Conservation (phyloP, 2,113 vertebrate species). For the Cyanoramphus novaezelandiae region DNA sequence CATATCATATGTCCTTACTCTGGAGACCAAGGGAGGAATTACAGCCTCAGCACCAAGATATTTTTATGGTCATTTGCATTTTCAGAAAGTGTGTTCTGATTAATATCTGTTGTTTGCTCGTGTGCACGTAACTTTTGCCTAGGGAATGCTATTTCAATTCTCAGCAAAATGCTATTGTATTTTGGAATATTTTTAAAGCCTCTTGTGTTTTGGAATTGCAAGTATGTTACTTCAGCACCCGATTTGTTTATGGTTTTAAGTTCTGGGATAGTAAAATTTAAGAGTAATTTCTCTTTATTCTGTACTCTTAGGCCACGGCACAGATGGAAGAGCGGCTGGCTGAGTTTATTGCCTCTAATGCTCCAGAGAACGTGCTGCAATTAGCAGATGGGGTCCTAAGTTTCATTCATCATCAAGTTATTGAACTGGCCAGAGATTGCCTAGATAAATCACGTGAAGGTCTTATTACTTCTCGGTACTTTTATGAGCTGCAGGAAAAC, state of each 20-base stretch:
- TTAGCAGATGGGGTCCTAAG: conserved; percentile 93
- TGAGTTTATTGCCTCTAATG: conserved; percentile 87
- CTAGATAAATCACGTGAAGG: conserved; percentile 91
- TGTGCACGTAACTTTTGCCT: not conserved
- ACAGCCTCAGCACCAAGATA: not conserved
- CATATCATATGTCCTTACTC: not conserved
- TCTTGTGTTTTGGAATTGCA: not conserved
- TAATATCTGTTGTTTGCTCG: not conserved
- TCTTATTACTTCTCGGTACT: conserved; percentile 95
- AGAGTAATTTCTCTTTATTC: conserved; percentile 9
- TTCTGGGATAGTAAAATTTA: not conserved
- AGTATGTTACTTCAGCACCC: not conserved
- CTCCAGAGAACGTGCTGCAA: conserved; percentile 86
- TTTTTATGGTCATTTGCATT: conserved; percentile 7
- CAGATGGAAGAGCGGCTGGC: conserved; percentile 96
- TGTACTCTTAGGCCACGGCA: conserved; percentile 85
- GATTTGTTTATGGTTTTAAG: not conserved
- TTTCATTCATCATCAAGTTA: conserved; percentile 97
- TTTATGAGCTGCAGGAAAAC: conserved; percentile 97
- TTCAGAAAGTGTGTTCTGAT: not conserved
- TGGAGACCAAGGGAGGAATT: not conserved
- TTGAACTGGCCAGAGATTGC: conserved; percentile 94
- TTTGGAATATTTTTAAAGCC: not conserved
- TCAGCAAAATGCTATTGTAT: not conserved
- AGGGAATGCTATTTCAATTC: not conserved